These are phyloP conservation scores for Pyrochroa serraticornis DNA, from an alignment of 2,888 invertebrate species.

Conservation along the genomic window DNA sequence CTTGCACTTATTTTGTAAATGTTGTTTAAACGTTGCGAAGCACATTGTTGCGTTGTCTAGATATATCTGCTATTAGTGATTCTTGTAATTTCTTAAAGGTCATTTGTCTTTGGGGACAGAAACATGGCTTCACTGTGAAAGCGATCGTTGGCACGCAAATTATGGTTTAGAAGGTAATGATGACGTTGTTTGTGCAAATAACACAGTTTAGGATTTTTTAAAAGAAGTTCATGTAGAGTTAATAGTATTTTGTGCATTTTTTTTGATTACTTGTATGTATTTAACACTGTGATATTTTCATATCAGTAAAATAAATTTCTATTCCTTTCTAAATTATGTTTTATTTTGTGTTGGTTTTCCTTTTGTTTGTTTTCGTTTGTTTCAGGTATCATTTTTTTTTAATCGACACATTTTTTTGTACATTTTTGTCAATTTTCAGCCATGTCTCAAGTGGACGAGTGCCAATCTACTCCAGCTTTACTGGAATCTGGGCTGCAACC, in stretches of 20 bases:
- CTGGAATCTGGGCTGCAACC: slow-evolving; percentile 69
- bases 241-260: slow-evolving; percentile 27
- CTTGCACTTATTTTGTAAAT: no score
- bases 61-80: slow-evolving; percentile 9
- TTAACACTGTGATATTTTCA: slow-evolving; percentile 51
- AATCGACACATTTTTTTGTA: slow-evolving; percentile 6
- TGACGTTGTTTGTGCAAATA: slow-evolving; percentile 47
- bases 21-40: not conserved
- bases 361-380: slow-evolving; percentile 21
- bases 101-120: slow-evolving; percentile 87
- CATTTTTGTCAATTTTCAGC: slow-evolving; percentile 58
- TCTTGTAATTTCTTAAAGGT: slow-evolving; percentile 61
- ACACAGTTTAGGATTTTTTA: slow-evolving; percentile 42
- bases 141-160: slow-evolving; percentile 85
- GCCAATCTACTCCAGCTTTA: slow-evolving; percentile 86
- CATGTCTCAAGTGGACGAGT: slow-evolving; percentile 85
- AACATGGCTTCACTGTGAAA: slow-evolving; percentile 89
- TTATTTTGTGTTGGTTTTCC: slow-evolving; percentile 43
- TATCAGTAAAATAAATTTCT: slow-evolving; percentile 45
- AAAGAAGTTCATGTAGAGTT: slow-evolving; percentile 31
- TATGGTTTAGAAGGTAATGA: slow-evolving; percentile 79
- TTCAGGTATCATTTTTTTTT: not conserved
- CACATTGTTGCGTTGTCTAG: not conserved
- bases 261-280: slow-evolving; percentile 24
- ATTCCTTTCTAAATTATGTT: slow-evolving; percentile 43